Conservation (phyloP, 2,888 invertebrate species). For the Atethmia centrago region DNA sequence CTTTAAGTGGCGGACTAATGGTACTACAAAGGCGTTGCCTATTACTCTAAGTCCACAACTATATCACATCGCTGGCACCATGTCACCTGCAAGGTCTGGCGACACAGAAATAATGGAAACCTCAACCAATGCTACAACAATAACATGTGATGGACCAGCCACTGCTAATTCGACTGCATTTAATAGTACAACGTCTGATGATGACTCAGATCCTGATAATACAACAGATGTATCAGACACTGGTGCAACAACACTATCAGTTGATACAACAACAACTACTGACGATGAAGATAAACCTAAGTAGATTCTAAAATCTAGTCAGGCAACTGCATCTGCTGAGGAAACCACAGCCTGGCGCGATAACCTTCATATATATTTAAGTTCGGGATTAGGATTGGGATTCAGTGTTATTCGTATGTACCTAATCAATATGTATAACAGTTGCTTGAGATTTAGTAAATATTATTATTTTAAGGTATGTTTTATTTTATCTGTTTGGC, state of each 20-base stretch:
- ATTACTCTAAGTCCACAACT: slow-evolving; percentile 76
- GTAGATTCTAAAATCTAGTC: background rate
- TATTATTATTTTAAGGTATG: background rate
- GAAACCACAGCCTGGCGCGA: background rate
- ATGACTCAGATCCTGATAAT: background rate
- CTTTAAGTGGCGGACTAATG: slow-evolving; percentile 81
- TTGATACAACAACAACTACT: too few relatives aligned
- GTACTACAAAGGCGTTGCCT: slow-evolving; percentile 73
- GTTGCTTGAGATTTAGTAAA: background rate
- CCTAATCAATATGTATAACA: background rate
- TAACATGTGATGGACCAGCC: background rate
- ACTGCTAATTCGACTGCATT: background rate
- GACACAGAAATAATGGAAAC: background rate
- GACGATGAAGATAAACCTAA: too few relatives aligned
- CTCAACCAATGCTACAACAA: background rate
- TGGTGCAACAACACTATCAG: background rate
- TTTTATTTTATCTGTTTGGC: background rate
- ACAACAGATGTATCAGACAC: too few relatives aligned
- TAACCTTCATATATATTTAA: background rate
- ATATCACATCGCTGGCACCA: slow-evolving; percentile 78
- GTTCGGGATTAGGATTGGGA: background rate
- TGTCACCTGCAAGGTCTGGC: slow-evolving; percentile 67
- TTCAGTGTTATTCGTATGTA: background rate
- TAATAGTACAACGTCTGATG: background rate
- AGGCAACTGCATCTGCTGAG: background rate